Conservation (phyloP, 2,797 vertebrate genomes). For the Ibycter americanus region DNA sequence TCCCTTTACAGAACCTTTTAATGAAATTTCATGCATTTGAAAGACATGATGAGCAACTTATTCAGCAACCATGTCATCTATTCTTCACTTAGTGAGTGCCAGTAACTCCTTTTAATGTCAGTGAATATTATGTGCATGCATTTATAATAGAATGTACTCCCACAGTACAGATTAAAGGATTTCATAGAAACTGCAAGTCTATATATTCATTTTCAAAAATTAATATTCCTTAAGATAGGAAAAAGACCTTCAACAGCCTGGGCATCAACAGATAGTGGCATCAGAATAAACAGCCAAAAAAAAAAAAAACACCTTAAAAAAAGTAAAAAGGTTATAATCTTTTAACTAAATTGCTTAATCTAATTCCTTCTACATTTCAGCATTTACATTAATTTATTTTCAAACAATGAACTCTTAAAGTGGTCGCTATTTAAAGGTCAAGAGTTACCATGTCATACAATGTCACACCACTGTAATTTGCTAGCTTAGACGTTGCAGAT, state of each 20-base stretch:
- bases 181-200: not conserved
- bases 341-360: not conserved
- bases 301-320: not conserved
- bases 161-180: not conserved
- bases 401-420: not conserved
- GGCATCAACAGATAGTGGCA: not conserved
- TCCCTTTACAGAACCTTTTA: not conserved
- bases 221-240: not conserved
- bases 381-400: not conserved
- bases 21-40: not conserved
- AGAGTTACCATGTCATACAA: not conserved
- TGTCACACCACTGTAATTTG: not conserved
- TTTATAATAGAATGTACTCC: not conserved
- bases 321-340: not conserved
- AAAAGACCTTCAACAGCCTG: not conserved
- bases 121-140: not conserved
- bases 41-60: not conserved
- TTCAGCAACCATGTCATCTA: not conserved
- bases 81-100: not conserved
- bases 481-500: not conserved
- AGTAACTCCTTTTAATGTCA: not conserved
- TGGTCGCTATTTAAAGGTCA: not conserved
- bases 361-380: not conserved
- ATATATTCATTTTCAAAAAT: not conserved
- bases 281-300: not conserved